These are phyloP conservation scores for Etia nguti DNA, from an alignment of 2,113 vertebrate species.

Conservation along the genomic window DNA sequence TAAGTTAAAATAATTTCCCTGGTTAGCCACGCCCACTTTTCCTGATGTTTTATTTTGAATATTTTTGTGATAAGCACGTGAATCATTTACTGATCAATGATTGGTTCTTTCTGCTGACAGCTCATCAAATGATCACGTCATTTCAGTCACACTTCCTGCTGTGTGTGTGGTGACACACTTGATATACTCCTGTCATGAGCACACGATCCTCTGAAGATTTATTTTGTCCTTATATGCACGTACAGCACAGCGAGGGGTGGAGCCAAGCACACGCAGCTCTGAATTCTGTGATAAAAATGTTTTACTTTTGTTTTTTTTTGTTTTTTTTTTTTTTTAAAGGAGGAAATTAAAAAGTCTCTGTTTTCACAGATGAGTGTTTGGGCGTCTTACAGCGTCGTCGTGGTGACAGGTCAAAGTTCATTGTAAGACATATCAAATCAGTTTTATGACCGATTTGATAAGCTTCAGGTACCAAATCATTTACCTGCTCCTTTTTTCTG, in stretches of 20 bases:
- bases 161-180: background rate
- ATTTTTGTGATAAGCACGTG: background rate
- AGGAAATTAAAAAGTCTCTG: background rate
- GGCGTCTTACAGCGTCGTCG: fast-evolving
- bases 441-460: background rate
- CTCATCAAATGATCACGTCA: background rate
- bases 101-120: background rate
- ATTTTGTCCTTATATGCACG: background rate
- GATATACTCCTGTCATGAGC: background rate
- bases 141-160: background rate
- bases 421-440: background rate
- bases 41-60: background rate
- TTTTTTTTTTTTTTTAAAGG: no score
- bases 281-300: background rate
- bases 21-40: fast-evolving
- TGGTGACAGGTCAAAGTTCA: background rate
- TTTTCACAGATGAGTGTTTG: background rate
- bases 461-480: background rate
- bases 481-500: background rate
- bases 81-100: background rate
- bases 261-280: background rate
- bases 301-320: no score
- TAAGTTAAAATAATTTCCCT: background rate
- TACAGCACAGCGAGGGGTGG: background rate
- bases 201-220: background rate